Evolutionary conservation across 2,113 vertebrate genomes (phyloP).

Genomic region (Corythornis vintsioides): DNA sequence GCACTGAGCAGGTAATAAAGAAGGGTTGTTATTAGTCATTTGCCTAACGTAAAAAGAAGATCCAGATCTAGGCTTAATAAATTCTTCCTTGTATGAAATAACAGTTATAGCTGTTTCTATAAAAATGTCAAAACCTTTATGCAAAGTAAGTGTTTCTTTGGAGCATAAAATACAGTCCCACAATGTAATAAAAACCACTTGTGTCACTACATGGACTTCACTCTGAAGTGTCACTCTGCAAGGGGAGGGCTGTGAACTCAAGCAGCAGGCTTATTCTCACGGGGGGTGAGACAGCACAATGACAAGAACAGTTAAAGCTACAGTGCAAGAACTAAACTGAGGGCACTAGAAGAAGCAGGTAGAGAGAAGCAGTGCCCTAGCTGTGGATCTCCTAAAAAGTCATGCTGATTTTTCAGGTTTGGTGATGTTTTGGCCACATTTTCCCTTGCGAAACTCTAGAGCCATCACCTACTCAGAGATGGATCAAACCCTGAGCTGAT

Average conservation of each 20-base stretch:
- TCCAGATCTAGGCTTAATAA: conserved; percentile 9
- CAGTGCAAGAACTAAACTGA: neutral
- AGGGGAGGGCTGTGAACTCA: neutral
- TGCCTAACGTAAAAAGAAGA: conserved; percentile 25
- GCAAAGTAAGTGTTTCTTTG: conserved; percentile 15
- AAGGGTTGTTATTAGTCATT: conserved; percentile 18
- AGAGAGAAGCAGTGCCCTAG: neutral
- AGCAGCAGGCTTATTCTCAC: neutral
- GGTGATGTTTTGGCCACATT: neutral
- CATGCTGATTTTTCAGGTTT: neutral
- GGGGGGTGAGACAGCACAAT: neutral
- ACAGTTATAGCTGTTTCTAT: conserved; percentile 20
- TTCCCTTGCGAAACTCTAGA: neutral
- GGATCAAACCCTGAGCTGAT: neutral
- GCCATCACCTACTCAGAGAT: neutral
- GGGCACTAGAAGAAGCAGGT: neutral
- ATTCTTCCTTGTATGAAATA: neutral
- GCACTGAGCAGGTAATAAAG: neutral
- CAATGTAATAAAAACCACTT: neutral
- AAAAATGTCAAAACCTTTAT: conserved; percentile 36
- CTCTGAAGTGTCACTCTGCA: neutral
- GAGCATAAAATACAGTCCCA: neutral
- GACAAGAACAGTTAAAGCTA: neutral
- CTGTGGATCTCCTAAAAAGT: neutral
- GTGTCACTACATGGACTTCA: neutral